Evolutionary conservation across 2,888 invertebrate species (phyloP), one percentile per base, ranked within the genome.

Genomic region (Pardosa pseudoannulata): DNA sequence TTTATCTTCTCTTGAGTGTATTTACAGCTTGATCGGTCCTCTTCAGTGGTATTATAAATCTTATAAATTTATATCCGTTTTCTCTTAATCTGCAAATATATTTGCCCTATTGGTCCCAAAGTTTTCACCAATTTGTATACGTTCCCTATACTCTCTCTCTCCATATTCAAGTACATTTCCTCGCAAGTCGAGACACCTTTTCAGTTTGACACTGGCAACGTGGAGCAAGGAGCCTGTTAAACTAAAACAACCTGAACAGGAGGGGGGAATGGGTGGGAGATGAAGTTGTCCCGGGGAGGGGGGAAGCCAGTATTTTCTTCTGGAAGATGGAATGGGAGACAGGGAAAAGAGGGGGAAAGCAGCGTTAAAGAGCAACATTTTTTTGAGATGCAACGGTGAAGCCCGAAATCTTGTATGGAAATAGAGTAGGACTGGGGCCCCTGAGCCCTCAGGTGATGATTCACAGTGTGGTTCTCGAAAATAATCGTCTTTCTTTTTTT

Each of bases 81-180:
- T 36, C 36, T 36, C 6, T 36, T 16, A 46, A 16, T 46, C 41
- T 2, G 16, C 16, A 46, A 46, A 46, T 46, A 11, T 16, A 9
- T 46, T 46, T 46, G 13, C 16, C 9, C 41, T 5, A 16, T 46
- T 46, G 2, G 41, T 16, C 16, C 16, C 41, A 13, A 2, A 46
- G 9, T 13, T 16, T 46, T n/a, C 19, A 27, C 13, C 64, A 75
- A 75, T 75, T 23, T 75, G 56, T 36, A 64, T 41, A 28, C 64
- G 74, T n/a, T 64, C 74, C 74, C 64, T n/a, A n/a, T n/a, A n/a
- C 28, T 32, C 23, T 23, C 16, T 23, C 16, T 36, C 7, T n/a
- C 64, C 31, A 46, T 19, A 23, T 73, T 50, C 62, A 75, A 75
- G 64, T 75, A 27, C 64, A 75, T 75, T 75, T 75, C 64, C 62